Conservation (phyloP, 2,888 invertebrate species). For the Morpho achilles region DNA sequence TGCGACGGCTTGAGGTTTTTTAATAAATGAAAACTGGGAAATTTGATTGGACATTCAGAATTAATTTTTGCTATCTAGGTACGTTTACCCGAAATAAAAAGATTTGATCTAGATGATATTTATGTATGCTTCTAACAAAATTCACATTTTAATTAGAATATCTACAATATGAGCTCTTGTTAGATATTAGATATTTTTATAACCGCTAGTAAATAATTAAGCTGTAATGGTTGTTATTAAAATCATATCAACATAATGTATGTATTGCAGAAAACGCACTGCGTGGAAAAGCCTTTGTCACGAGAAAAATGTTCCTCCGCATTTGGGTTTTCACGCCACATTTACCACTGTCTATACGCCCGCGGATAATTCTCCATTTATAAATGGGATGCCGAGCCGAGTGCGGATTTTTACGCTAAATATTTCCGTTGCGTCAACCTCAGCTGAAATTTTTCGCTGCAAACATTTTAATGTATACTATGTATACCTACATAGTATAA, state of each 20-base stretch:
- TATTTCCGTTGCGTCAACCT: conserved; percentile 19
- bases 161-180: too few relatives aligned
- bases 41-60: conserved; percentile 2
- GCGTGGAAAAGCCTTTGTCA: conserved; percentile 60
- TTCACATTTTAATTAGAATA: too few relatives aligned
- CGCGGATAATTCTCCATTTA: conserved; percentile 64
- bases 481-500: conserved; percentile 5
- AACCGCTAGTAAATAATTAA: neutral
- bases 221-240: conserved; percentile 4
- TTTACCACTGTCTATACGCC: conserved; percentile 60
- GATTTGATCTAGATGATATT: too few relatives aligned
- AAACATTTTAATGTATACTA: conserved; percentile 20
- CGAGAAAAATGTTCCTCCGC: conserved; percentile 63
- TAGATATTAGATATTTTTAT: too few relatives aligned
- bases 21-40: conserved; percentile 3
- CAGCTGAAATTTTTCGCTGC: conserved; percentile 19
- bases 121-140: too few relatives aligned
- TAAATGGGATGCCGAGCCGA: conserved; percentile 62
- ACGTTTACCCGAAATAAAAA: neutral
- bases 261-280: conserved; percentile 40
- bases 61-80: conserved; percentile 2
- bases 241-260: conserved; percentile 12
- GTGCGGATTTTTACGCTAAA: conserved; percentile 51
- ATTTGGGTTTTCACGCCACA: conserved; percentile 69
- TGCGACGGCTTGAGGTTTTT: conserved; percentile 9